Conservation (phyloP, 2,888 invertebrate species). For the Eucriotettix oculatus region DNA sequence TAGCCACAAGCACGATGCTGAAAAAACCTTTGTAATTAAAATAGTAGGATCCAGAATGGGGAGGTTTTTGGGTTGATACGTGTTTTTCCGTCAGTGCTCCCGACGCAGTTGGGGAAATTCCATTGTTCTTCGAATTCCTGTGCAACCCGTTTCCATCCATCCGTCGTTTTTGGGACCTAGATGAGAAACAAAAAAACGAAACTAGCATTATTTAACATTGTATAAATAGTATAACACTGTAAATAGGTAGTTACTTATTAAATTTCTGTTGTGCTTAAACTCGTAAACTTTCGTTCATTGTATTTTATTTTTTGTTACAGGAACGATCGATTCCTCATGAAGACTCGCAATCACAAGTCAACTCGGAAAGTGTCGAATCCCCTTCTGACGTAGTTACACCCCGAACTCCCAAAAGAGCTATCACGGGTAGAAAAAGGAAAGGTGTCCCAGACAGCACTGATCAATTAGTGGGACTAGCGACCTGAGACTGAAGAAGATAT, state of each 20-base stretch:
- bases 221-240: background rate
- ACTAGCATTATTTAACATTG: background rate
- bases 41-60: no score
- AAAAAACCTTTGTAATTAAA: background rate
- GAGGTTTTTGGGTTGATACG: background rate
- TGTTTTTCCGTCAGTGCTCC: background rate
- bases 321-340: background rate
- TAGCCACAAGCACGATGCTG: background rate
- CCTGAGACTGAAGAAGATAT: background rate
- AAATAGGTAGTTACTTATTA: background rate
- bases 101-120: slow-evolving; percentile 2
- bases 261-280: background rate
- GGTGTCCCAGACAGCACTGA: background rate
- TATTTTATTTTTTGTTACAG: background rate
- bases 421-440: background rate
- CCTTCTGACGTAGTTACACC: background rate
- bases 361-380: background rate
- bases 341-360: background rate
- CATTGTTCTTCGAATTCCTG: slow-evolving; percentile 5
- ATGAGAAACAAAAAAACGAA: background rate
- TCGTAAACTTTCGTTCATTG: background rate
- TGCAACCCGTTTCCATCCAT: background rate
- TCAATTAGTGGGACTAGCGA: background rate
- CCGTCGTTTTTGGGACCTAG: background rate
- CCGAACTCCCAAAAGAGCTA: background rate